These are phyloP conservation scores for Leucophenga maculata DNA, from an alignment of 2,888 invertebrate genomes.

Conservation along the genomic window DNA sequence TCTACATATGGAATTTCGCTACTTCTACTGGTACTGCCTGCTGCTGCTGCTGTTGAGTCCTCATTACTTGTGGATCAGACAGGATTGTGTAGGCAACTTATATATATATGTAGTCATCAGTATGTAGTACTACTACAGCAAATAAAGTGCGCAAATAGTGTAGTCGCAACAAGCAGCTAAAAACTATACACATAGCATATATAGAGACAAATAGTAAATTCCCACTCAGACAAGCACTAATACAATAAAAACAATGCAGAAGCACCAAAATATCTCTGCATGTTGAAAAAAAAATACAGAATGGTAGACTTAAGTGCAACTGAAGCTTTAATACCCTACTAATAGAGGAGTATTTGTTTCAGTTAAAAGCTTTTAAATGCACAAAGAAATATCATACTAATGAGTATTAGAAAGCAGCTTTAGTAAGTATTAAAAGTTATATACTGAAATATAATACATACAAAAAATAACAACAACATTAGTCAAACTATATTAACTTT, in stretches of 20 bases:
- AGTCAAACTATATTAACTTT: too few species aligned
- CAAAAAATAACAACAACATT: too few species aligned
- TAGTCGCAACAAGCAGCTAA: slow-evolving; percentile 15
- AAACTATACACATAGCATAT: slow-evolving; percentile 23
- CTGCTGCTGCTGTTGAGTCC: slow-evolving; percentile 24
- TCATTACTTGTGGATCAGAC: slow-evolving; percentile 55
- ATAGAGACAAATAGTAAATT: slow-evolving; percentile 16
- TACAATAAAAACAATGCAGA: slow-evolving; percentile 48
- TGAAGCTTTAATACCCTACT: slow-evolving; percentile 33
- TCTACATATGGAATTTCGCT: too few species aligned
- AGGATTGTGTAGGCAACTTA: slow-evolving; percentile 42
- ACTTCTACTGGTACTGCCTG: too few species aligned
- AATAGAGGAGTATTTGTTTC: background rate
- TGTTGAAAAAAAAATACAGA: too few species aligned
- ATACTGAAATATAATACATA: too few species aligned
- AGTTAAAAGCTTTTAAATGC: too few species aligned
- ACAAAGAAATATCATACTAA: too few species aligned
- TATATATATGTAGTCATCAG: background rate
- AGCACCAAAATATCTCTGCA: too few species aligned
- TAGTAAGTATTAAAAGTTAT: too few species aligned
- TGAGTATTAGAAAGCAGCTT: too few species aligned
- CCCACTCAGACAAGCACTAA: slow-evolving; percentile 30
- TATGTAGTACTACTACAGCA: slow-evolving; percentile 14
- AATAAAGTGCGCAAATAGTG: slow-evolving; percentile 1
- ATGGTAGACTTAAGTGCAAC: slow-evolving; percentile 49